Conservation (phyloP, 1,140 invertebrate genomes). For the Melipona quadrifasciata region DNA sequence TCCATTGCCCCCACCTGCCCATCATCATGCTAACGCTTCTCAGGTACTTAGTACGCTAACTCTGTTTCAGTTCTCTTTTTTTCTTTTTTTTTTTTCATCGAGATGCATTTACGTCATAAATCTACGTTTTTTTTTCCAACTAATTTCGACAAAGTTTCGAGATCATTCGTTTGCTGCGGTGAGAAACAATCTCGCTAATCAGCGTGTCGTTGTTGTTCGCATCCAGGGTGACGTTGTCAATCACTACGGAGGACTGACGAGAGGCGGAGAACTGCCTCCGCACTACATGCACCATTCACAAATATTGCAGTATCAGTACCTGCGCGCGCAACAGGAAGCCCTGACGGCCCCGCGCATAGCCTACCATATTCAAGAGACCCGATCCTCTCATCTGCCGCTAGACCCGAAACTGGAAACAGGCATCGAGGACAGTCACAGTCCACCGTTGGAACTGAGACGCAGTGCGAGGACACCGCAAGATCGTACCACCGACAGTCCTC, state of each 20-base stretch:
- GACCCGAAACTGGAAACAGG: slow-evolving; percentile 83
- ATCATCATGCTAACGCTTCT: slow-evolving; percentile 90
- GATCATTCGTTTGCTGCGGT: background rate
- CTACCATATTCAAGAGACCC: slow-evolving; percentile 78
- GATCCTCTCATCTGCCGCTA: slow-evolving; percentile 76
- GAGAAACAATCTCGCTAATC: too few relatives aligned
- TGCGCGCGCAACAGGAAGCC: slow-evolving; percentile 85
- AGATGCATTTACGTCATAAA: background rate
- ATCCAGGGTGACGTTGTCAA: slow-evolving; percentile 85
- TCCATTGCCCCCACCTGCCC: slow-evolving; percentile 86
- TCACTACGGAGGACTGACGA: slow-evolving; percentile 74
- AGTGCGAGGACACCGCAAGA: slow-evolving; percentile 87
- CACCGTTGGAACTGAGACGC: slow-evolving; percentile 87
- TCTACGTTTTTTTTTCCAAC: background rate
- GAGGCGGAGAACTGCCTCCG: slow-evolving; percentile 74
- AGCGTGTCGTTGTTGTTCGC: slow-evolving; percentile 1
- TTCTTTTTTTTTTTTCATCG: background rate
- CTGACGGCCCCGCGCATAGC: slow-evolving; percentile 81
- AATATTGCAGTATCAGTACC: slow-evolving; percentile 88
- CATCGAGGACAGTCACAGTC: slow-evolving; percentile 86
- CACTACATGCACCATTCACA: slow-evolving; percentile 85
- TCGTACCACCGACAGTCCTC: slow-evolving; percentile 89
- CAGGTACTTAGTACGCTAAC: slow-evolving; percentile 83
- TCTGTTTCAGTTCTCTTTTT: slow-evolving; percentile 19
- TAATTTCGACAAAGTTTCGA: slow-evolving; percentile 1